Evolutionary conservation across 2,888 invertebrate genomes (phyloP).

Genomic region (Amphipoea oculea): DNA sequence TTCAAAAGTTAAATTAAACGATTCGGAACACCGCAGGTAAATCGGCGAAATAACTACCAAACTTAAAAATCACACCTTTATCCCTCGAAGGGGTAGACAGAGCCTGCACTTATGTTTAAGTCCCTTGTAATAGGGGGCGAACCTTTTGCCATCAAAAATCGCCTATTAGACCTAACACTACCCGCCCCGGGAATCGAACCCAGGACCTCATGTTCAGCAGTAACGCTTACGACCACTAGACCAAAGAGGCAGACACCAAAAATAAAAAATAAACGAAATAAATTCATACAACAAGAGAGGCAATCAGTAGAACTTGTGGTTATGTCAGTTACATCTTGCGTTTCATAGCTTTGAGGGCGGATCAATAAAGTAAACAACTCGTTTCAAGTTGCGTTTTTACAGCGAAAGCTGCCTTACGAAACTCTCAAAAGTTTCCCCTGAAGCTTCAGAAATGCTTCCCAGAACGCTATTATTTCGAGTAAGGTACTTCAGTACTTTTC

Average conservation of each 20-base stretch:
- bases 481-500: slow-evolving; percentile 33
- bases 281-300: background rate
- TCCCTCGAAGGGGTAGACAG: background rate
- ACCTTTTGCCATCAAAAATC: background rate
- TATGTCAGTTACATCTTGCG: background rate
- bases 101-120: too few species aligned
- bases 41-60: background rate
- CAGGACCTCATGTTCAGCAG: background rate
- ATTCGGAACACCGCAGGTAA: background rate
- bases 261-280: background rate
- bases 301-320: background rate
- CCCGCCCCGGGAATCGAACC: background rate
- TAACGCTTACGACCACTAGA: background rate
- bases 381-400: slow-evolving; percentile 20
- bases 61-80: background rate
- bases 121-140: background rate
- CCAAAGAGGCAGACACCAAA: background rate
- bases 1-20: background rate
- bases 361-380: slow-evolving; percentile 48
- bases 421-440: slow-evolving; percentile 25
- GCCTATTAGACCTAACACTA: too few species aligned
- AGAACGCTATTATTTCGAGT: slow-evolving; percentile 11
- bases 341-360: background rate
- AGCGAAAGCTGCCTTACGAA: slow-evolving; percentile 23
- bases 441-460: slow-evolving; percentile 39